Evolutionary conservation across 2,888 invertebrate species (phyloP), one percentile per base, ranked within the genome.

Genomic region (Elysia crispata): DNA sequence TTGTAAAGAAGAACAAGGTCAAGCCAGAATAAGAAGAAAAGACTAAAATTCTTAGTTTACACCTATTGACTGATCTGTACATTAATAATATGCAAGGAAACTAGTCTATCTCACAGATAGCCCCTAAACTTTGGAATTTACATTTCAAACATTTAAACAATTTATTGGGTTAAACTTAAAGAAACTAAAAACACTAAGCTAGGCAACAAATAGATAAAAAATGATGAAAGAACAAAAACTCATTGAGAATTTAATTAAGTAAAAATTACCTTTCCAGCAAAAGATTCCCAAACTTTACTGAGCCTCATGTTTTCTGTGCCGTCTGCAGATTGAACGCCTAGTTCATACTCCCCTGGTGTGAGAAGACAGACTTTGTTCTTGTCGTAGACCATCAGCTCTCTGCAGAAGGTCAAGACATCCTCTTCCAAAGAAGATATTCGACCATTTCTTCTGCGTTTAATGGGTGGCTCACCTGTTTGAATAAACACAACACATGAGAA

Each of bases 271-370:
- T 93, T 93, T 76, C 94, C 93, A 86, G 31, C 49, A 73, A 94
- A 93, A 50, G 94, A 93, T 89, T 95, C 95, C 95, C 95, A 95
- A 80, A 94, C 95, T n/a, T 95, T 95, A 87, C 94, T 93, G 89
- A 95, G 95, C 90, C 95, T 95, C 18, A 96, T 95, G 0, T 95
- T 94, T 54, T 93, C 93, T 90, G 93, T 89, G 30, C 83, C 84
- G 54, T 81, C 86, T 54, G 82, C 94, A 87, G 97, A 96, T 88
- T 96, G 95, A 83, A 98, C 93, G 75, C 96, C 95, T 80, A 98
- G 93, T 91, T 97, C 97, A 92, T 98, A 98, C 91, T 97, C 96
- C 3, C 97, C 98, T 86, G 97, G 96, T 0, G 95, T 95, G 74
- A 97, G 93, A 78, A 97, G 94, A 90, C 97, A 97, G 23, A 96